Base-by-base conservation (phyloP, 2,113 vertebrate species). In the Cryptotis parvus region DNA sequence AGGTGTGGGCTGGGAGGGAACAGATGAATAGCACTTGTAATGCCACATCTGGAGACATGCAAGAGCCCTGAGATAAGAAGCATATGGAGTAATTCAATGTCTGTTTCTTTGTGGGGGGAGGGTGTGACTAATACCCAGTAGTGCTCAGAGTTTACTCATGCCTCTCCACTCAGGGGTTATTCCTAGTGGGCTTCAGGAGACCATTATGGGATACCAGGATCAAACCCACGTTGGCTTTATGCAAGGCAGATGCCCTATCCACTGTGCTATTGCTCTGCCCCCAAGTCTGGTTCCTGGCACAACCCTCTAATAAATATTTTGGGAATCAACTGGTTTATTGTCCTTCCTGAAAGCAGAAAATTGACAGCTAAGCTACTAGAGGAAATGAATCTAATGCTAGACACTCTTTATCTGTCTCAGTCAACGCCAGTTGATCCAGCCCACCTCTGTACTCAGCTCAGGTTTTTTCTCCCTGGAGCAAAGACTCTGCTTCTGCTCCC, bases 381-480 rank as follows among this genome's bases (percentile, higher is more conserved):
- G 43, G 4, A 72, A 45, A 49, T 37, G 24, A 41, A 39, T 1
- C 20, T 22, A 37, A 69, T 9, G 49, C 49, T 26, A 70, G 73
- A 52, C 0, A 1, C 33, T 29, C 20, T 68, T 37, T 52, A 65
- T 41, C 26, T 20, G 43, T 27, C 6, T 39, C 3, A 58, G 41
- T 45, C 18, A 29, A 52, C 31, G 65, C 41, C 14, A 66, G 55
- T 81, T 45, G 84, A 16, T 0, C 1, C 10, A 61, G 41, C 37
- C 72, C 1, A 7, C 2, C 9, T 43, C n/a, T 11, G 33, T 66
- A n/a, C 69, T 39, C 33, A 72, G 27, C n/a, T 76, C 86, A 43
- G 6, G n/a, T n/a, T n/a, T n/a, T 26, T n/a, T 1, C 43, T 73
- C 49, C 26, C 22, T 43, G 1, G 0, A 14, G 16, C 31, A 4